phyloP scores from a whole-genome alignment of 1,140 invertebrate genomes.

The Myzus persicae region DNA sequence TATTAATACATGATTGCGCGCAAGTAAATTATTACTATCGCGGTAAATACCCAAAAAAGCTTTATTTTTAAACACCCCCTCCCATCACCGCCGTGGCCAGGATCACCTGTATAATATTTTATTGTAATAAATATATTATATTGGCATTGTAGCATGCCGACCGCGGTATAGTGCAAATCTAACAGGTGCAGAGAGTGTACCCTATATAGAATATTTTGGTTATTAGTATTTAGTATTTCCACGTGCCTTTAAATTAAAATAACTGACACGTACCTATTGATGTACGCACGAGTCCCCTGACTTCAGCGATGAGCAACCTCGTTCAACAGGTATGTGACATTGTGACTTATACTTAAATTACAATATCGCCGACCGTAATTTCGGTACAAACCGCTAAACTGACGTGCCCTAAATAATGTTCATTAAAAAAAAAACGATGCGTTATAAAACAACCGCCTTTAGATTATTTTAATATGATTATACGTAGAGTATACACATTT shows the following conservation, averaged over 20 bases:
- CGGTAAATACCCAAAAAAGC: not conserved
- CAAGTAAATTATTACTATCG: not conserved
- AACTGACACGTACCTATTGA: not conserved
- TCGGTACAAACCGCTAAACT: not conserved
- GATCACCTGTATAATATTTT: not conserved
- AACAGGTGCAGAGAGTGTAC: not conserved
- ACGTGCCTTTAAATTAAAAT: not conserved
- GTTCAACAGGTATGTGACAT: not conserved
- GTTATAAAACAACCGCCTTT: not conserved
- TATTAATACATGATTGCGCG: not conserved
- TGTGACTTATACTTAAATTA: not conserved
- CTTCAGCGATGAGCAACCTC: not conserved
- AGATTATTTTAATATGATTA: constrained; percentile 6
- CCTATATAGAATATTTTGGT: not conserved
- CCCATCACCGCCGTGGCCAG: not conserved
- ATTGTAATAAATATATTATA: not conserved
- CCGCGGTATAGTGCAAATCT: not conserved
- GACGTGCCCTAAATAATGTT: not conserved
- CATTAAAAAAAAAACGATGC: not conserved
- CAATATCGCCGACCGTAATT: not conserved
- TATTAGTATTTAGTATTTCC: not conserved
- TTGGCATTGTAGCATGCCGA: not conserved
- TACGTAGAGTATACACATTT: not conserved
- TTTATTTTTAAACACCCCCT: constrained; percentile 1
- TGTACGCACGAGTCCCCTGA: not conserved